Conservation (phyloP, 2,888 invertebrate species). For the Hoplodrina blanda region DNA sequence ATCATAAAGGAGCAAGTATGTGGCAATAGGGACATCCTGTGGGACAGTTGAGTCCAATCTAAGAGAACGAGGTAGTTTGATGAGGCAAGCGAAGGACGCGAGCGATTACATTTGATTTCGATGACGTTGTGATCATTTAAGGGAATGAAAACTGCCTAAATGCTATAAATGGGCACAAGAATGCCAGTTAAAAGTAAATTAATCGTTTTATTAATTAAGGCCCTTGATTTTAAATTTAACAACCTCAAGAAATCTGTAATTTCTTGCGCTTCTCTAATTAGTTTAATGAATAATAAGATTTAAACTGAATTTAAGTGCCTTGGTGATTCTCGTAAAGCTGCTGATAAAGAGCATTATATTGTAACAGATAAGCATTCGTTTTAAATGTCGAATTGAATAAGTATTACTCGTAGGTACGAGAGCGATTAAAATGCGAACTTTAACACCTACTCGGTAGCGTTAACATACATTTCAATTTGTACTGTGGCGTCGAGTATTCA, state of each 20-base stretch:
- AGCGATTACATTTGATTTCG: not conserved
- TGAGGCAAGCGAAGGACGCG: constrained; percentile 27
- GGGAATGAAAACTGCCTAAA: not conserved
- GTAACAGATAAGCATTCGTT: too few relatives aligned
- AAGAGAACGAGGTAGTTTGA: constrained; percentile 23
- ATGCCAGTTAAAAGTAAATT: not conserved
- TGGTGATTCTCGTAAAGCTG: too few relatives aligned
- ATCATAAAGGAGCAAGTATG: constrained; percentile 71
- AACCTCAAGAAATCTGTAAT: not conserved
- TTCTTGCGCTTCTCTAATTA: too few relatives aligned
- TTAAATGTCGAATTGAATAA: too few relatives aligned
- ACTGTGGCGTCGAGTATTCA: too few relatives aligned
- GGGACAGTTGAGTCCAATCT: constrained; percentile 58
- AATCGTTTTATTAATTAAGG: not conserved
- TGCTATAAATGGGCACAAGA: not conserved
- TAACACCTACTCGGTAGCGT: too few relatives aligned
- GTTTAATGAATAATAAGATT: too few relatives aligned
- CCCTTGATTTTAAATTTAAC: not conserved
- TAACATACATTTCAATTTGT: too few relatives aligned
- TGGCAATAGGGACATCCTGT: constrained; percentile 80
- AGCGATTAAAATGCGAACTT: too few relatives aligned
- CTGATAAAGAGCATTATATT: too few relatives aligned
- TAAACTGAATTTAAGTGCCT: too few relatives aligned
- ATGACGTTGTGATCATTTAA: not conserved
- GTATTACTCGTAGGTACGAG: too few relatives aligned